phyloP scores from a whole-genome alignment of 2,888 invertebrate species.

The Sclerodermus sp. region DNA sequence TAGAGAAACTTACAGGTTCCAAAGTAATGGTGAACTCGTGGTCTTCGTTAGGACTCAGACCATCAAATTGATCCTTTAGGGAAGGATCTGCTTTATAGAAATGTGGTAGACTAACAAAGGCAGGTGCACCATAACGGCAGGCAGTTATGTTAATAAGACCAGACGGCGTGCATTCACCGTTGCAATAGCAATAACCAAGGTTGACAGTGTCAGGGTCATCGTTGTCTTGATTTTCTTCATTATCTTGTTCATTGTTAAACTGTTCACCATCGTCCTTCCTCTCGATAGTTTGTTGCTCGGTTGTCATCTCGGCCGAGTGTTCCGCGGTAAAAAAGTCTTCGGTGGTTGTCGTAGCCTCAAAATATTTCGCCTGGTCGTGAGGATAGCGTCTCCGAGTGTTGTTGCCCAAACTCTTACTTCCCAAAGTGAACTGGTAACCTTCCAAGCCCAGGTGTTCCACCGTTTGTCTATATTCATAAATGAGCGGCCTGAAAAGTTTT shows the following conservation, averaged over 20 bases:
- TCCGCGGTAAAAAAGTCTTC: slow-evolving; percentile 48
- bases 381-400: slow-evolving; percentile 45
- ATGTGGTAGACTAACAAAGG: slow-evolving; percentile 83
- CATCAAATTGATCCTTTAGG: slow-evolving; percentile 67
- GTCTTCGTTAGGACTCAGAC: slow-evolving; percentile 69
- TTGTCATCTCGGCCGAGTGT: slow-evolving; percentile 22
- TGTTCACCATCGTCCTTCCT: too few species aligned
- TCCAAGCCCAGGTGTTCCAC: slow-evolving; percentile 63
- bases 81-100: slow-evolving; percentile 76
- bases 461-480: slow-evolving; percentile 61
- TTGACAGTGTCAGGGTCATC: slow-evolving; percentile 45
- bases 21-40: slow-evolving; percentile 78
- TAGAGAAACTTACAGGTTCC: slow-evolving; percentile 68
- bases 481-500: slow-evolving; percentile 32
- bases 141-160: slow-evolving; percentile 78
- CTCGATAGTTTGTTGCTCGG: too few species aligned
- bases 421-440: slow-evolving; percentile 71
- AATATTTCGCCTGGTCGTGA: slow-evolving; percentile 50
- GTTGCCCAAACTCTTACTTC: slow-evolving; percentile 62
- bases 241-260: too few species aligned
- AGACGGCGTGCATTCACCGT: slow-evolving; percentile 71
- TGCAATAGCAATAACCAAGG: slow-evolving; percentile 68
- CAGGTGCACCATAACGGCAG: slow-evolving; percentile 79
- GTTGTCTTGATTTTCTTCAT: too few species aligned
- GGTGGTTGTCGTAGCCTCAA: slow-evolving; percentile 45